Evolutionary conservation across 2,888 invertebrate species (phyloP), one percentile per base, ranked within the genome.

Genomic region (Thumatha senex): DNA sequence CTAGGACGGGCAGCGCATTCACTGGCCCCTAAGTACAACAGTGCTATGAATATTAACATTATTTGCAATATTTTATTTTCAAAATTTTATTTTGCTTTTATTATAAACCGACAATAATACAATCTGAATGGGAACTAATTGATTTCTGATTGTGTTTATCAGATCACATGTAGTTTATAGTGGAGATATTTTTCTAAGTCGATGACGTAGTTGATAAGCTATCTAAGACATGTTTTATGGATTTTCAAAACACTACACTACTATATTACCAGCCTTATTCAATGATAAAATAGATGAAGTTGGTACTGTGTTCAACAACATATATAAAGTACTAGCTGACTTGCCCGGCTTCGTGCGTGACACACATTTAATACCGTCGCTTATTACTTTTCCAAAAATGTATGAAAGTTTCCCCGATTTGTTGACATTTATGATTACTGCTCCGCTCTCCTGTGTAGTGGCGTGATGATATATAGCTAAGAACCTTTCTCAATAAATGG

Each of bases 101-200:
- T 18, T 15, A 24, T 12, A 4, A 38, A 31, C 9, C 7, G 11
- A 45, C 29, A 45, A 42, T 41, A 56, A 24, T 24, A 58, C 57
- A 56, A 60, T 63, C 56, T 47, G 35, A 62, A 51, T 58, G 49
- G 61, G 64, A 63, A 61, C 53, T 65, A 69, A 74, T 71, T 71
- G 66, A 51, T 63, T 71, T 74, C 63, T 74, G 68, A 74, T 74
- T 64, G 53, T 54, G 61, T 69, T 76, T 68, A 73, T 74, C 64
- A 59, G 36, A 24, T 54, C 41, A 51, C 43, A 44, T 43, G 40
- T 53, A 50, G 60, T 64, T 31, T 66, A 65, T 65, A 63, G 48
- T 49, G 51, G 46, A 50, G 63, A 61, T 72, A 70, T 62, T 49
- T 34, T 43, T 33, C 44, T 63, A 59, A 7, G 11, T 31, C 11